phyloP scores from a whole-genome alignment of 2,888 invertebrate species.

The Tipula helvola region DNA sequence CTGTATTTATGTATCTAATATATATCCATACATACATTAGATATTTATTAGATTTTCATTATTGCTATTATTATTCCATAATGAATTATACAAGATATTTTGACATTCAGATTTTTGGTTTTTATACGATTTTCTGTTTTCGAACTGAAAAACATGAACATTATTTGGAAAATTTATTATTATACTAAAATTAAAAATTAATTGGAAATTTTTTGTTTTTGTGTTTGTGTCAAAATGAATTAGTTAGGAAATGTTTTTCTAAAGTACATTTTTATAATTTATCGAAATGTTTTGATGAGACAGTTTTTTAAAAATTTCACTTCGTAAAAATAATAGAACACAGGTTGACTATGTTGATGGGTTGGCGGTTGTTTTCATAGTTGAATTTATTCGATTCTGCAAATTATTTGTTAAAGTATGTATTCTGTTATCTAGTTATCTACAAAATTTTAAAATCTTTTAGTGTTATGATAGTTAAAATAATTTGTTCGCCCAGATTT shows the following conservation, averaged over 20 bases:
- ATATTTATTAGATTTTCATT: not conserved
- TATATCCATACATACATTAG: not conserved
- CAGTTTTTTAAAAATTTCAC: too few relatives aligned
- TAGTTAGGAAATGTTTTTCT: not conserved
- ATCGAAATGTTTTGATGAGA: not conserved
- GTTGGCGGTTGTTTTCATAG: too few relatives aligned
- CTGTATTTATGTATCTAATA: not conserved
- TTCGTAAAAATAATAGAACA: too few relatives aligned
- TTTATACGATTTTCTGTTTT: not conserved
- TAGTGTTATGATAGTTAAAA: too few relatives aligned
- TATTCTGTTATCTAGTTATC: too few relatives aligned
- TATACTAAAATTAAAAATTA: not conserved
- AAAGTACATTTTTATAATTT: not conserved
- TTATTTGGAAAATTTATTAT: not conserved
- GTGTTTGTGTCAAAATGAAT: not conserved
- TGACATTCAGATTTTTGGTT: not conserved
- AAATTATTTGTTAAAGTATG: too few relatives aligned
- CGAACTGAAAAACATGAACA: not conserved
- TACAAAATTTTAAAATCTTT: too few relatives aligned
- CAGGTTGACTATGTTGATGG: too few relatives aligned
- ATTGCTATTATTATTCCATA: not conserved
- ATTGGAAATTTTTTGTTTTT: not conserved
- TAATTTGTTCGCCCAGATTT: too few relatives aligned
- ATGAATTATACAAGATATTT: not conserved
- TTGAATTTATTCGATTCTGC: too few relatives aligned